Base-by-base conservation (phyloP, 2,113 vertebrate species). In the Columba janthina region DNA sequence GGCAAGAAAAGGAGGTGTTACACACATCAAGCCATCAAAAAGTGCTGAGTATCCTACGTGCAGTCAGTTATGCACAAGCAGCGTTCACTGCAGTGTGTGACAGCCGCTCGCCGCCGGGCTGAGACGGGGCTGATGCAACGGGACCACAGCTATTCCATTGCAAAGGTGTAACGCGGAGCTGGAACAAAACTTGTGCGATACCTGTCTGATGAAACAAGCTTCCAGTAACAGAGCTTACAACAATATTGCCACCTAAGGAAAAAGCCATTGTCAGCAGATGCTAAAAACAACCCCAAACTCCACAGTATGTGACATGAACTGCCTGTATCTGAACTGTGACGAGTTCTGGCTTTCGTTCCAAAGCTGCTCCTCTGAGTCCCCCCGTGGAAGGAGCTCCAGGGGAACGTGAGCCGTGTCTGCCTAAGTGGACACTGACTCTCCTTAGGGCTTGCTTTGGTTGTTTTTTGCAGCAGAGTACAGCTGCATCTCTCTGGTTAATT, bases 1-100 rank as follows among this genome's bases (percentile, higher is more conserved):
- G 97, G 97, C 96, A 96, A 77, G 94, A 92, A 86, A 90, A 97
- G 94, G 95, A 97, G 83, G 24, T 9, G 46, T 95, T 97, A 89
- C 78, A 85, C 21, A 81, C 62, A 61, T 20, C 31, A 80, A 94
- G 85, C 78, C 86, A 89, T 57, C 67, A 62, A 42, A 31, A 70
- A 94, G 85, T 26, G 19, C 90, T 69, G 88, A 87, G 50, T 58
- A 57, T 2, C 74, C 48, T 2, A 6, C 21, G 66, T 82, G 90
- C 70, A 78, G 93, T 64, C 69, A 64, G 34, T 42, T 80, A 66
- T 4, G 54, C 94, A 81, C 84, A 57, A 51, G 58, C 93, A 86
- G 75, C 69, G 89, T 80, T 62, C 53, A 38, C 85, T 66, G 3
- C 36, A 31, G 84, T 18, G 21, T 73, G 93, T 72, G 92, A 96